Conservation (phyloP, 2,888 invertebrate species). For the Sphaerophoria taeniata region DNA sequence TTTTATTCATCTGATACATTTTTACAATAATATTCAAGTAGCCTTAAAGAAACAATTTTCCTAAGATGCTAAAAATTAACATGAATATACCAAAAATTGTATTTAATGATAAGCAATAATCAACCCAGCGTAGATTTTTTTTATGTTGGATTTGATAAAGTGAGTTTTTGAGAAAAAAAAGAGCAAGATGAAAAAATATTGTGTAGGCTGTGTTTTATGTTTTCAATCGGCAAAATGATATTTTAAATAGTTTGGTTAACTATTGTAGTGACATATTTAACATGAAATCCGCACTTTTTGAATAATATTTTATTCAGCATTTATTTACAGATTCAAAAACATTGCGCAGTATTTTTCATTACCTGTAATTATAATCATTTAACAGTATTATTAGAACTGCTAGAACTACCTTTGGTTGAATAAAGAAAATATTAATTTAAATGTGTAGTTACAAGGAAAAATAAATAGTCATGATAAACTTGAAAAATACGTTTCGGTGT, state of each 20-base stretch:
- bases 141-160: conserved; percentile 30
- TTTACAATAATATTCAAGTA: background rate
- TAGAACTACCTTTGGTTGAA: conserved; percentile 25
- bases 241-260: no score
- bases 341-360: background rate
- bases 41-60: conserved; percentile 14
- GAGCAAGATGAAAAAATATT: background rate
- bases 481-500: conserved; percentile 46
- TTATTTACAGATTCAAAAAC: background rate
- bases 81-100: conserved; percentile 14
- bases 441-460: conserved; percentile 34
- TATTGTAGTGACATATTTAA: no score
- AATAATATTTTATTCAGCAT: no score
- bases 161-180: conserved; percentile 36
- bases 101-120: conserved; percentile 36
- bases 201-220: conserved; percentile 58
- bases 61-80: conserved; percentile 21
- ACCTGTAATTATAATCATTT: background rate
- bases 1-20: background rate
- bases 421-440: conserved; percentile 24
- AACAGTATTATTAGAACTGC: conserved; percentile 49
- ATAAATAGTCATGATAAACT: conserved; percentile 19
- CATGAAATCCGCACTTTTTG: no score
- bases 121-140: conserved; percentile 29
- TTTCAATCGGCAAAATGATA: conserved; percentile 9